Percentiles rank a stretch among this genome's conserved stretches.
Conservation (phyloP, 2,797 vertebrate genomes). For the Salmo trutta region DNA sequence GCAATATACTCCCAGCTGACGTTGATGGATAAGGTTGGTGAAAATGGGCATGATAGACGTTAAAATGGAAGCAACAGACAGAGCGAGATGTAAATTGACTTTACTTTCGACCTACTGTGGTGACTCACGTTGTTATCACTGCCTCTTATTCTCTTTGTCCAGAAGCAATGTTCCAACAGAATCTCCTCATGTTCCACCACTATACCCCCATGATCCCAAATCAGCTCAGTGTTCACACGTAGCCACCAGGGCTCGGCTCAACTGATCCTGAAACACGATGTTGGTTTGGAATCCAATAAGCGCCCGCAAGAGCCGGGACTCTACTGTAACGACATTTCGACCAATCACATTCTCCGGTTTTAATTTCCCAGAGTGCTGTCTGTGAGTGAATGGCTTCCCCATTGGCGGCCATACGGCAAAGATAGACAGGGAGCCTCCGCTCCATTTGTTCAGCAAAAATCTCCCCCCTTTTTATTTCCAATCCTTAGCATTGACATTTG, state of each 20-base stretch:
- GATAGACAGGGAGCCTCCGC: constrained; percentile 13
- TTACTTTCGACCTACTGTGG: not conserved
- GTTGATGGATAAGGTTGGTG: not conserved
- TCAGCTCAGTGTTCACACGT: constrained; percentile 20
- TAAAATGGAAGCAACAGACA: not conserved
- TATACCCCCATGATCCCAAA: constrained; percentile 27
- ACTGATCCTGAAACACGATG: not conserved
- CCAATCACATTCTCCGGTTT: not conserved
- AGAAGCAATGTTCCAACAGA: constrained; percentile 16
- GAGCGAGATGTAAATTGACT: not conserved
- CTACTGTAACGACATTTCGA: not conserved
- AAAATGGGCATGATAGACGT: not conserved
- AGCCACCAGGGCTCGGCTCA: constrained; percentile 18
- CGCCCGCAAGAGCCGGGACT: not conserved
- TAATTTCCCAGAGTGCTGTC: constrained; percentile 27
- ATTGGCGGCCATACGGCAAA: constrained; percentile 2
- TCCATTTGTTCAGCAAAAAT: constrained; percentile 51
- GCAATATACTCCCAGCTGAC: not conserved
- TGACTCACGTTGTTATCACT: not conserved
- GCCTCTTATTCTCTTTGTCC: not conserved
- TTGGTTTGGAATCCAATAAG: constrained; percentile 31
- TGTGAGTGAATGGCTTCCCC: constrained; percentile 25
- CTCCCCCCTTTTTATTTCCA: constrained; percentile 45
- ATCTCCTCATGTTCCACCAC: not conserved
- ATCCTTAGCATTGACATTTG: constrained; percentile 59